phyloP scores from a whole-genome alignment of 2,113 vertebrate genomes.

The Tachysurus fulvidraco region DNA sequence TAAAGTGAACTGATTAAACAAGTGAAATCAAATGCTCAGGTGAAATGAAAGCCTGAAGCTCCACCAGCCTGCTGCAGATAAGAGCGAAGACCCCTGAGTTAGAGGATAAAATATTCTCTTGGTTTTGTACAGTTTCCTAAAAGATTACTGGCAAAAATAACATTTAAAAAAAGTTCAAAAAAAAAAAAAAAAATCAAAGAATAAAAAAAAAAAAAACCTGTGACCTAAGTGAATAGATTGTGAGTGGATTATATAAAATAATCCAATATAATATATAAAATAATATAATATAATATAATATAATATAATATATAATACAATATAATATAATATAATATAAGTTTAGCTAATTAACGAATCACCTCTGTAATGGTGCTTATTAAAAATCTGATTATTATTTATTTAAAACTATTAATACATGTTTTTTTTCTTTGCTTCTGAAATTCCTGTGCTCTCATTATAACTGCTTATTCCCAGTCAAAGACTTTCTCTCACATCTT shows the following conservation, averaged over 20 bases:
- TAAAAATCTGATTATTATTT: background rate
- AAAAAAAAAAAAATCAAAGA: too few relatives aligned
- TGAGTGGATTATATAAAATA: background rate
- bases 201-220: background rate
- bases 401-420: background rate
- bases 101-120: too few relatives aligned
- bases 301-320: too few relatives aligned
- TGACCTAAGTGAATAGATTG: background rate
- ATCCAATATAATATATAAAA: background rate
- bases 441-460: slow-evolving; percentile 31
- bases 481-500: slow-evolving; percentile 29
- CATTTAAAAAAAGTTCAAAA: background rate
- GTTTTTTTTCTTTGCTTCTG: background rate
- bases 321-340: too few relatives aligned
- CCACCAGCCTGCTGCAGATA: background rate
- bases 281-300: too few relatives aligned
- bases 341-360: slow-evolving; percentile 20
- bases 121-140: background rate
- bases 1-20: background rate
- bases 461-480: slow-evolving; percentile 43
- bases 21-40: background rate
- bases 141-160: background rate
- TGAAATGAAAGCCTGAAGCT: background rate
- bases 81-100: background rate
- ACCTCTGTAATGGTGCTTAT: background rate